Percentiles rank a stretch among this genome's conserved stretches.
Evolutionary conservation across 2,797 vertebrate species (phyloP).

Genomic region (Myotis daubentonii): DNA sequence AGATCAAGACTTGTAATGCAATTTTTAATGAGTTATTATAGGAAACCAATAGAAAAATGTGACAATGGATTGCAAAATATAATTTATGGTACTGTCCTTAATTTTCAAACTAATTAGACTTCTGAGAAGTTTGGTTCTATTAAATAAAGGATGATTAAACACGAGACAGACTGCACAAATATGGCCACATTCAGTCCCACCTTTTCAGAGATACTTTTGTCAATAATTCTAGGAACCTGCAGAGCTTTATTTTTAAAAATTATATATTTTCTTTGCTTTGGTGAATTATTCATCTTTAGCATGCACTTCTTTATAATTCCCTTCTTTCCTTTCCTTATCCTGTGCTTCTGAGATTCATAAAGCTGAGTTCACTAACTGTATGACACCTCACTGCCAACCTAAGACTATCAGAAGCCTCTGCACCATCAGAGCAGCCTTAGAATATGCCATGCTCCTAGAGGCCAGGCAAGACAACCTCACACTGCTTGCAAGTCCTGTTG

Average conservation of each 20-base stretch:
- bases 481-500: fast-evolving
- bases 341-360: background rate
- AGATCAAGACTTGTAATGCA: background rate
- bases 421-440: background rate
- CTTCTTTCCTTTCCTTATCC: background rate
- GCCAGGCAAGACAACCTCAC: background rate
- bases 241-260: background rate
- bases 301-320: background rate
- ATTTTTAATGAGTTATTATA: constrained; percentile 47
- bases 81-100: background rate
- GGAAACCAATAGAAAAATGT: background rate
- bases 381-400: background rate
- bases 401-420: background rate
- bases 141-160: background rate
- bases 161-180: background rate
- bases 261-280: background rate
- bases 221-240: background rate
- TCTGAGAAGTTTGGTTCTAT: background rate
- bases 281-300: background rate
- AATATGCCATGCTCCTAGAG: background rate
- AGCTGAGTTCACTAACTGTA: background rate
- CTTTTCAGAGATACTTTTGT: background rate
- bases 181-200: background rate
- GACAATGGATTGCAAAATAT: constrained; percentile 25
- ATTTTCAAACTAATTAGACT: constrained; percentile 53